These are phyloP conservation scores for Naso thynnoides DNA, from an alignment of 2,797 vertebrate genomes.

Conservation along the genomic window DNA sequence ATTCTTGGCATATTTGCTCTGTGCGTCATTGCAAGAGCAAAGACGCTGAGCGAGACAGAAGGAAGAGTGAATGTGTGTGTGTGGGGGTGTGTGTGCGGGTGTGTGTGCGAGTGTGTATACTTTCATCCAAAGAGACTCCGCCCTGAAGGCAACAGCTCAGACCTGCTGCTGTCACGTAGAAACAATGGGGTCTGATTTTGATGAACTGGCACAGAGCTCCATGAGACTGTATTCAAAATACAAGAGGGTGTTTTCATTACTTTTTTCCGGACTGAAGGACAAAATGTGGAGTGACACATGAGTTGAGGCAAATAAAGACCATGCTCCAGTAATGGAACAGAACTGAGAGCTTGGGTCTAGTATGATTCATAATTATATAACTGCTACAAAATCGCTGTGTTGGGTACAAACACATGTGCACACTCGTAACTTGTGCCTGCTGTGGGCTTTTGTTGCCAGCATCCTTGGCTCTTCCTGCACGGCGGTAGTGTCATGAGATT, in stretches of 20 bases:
- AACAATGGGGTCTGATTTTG: conserved; percentile 69
- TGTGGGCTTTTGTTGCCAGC: conserved; percentile 50
- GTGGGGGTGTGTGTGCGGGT: conserved; percentile 16
- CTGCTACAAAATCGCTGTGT: conserved; percentile 46
- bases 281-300: conserved; percentile 52
- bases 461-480: conserved; percentile 64
- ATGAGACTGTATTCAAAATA: conserved; percentile 42
- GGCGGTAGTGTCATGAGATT: conserved; percentile 63
- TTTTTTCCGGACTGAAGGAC: conserved; percentile 30
- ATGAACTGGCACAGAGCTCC: conserved; percentile 51
- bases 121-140: conserved; percentile 59
- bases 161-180: conserved; percentile 72
- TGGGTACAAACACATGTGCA: conserved; percentile 56
- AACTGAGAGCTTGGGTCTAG: conserved; percentile 38
- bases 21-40: conserved; percentile 72
- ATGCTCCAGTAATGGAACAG: conserved; percentile 38
- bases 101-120: conserved; percentile 45
- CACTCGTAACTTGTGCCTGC: conserved; percentile 48
- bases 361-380: conserved; percentile 73
- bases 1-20: conserved; percentile 72
- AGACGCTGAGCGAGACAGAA: conserved; percentile 61
- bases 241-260: conserved; percentile 27
- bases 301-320: conserved; percentile 46
- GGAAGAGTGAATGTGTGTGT: conserved; percentile 34
- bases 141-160: conserved; percentile 68